phyloP scores from a whole-genome alignment of 2,113 vertebrate genomes.

The Tachysurus vachellii region DNA sequence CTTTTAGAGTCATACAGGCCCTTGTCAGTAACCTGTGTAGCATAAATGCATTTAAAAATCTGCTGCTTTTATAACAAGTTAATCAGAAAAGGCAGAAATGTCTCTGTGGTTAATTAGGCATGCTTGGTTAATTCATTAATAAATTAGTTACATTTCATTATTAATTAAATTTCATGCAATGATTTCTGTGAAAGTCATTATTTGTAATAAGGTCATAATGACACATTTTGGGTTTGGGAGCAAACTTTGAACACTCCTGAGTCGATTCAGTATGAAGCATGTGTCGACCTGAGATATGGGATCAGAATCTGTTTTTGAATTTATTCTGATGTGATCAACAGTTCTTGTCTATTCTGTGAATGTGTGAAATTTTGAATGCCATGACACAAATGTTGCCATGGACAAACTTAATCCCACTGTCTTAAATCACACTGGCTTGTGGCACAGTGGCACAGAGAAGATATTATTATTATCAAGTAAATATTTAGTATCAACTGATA shows the following conservation, averaged over 20 bases:
- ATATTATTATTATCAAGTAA: not conserved
- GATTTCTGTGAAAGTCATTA: not conserved
- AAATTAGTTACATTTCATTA: no score
- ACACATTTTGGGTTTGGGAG: not conserved
- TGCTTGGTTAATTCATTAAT: no score
- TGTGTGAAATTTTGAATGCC: not conserved
- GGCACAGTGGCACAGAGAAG: not conserved
- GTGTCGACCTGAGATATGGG: not conserved
- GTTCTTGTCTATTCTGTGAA: not conserved
- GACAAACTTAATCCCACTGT: not conserved
- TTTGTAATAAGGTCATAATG: not conserved
- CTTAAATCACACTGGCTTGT: not conserved
- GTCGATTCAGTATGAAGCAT: not conserved
- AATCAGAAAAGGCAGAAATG: not conserved
- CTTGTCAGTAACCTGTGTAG: not conserved
- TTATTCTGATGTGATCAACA: not conserved
- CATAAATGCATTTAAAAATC: not conserved
- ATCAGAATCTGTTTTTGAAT: not conserved
- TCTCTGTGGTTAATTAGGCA: not conserved
- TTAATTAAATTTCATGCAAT: not conserved
- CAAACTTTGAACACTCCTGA: not conserved
- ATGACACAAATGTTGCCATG: not conserved
- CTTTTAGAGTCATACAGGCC: not conserved
- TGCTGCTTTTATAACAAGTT: not conserved
- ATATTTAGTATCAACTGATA: not conserved